Conservation (phyloP, 2,888 invertebrate genomes). For the Catocala sponsa region DNA sequence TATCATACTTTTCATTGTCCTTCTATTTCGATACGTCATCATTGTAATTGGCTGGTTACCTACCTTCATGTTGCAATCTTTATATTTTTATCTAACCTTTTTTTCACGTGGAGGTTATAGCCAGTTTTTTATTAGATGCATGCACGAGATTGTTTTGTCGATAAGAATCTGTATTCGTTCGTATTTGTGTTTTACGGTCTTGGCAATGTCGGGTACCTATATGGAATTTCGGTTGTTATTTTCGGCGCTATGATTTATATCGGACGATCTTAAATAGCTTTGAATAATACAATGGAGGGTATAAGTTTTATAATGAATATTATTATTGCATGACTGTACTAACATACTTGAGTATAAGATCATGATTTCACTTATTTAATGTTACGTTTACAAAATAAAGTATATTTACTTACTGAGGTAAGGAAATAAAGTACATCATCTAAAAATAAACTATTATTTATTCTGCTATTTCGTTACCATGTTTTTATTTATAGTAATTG, state of each 20-base stretch:
- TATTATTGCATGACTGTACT: no score
- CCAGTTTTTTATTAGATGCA: constrained; percentile 7
- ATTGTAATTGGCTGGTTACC: constrained; percentile 52
- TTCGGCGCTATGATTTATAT: constrained; percentile 4
- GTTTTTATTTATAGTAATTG: no score
- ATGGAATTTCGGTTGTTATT: constrained; percentile 5
- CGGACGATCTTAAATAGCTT: no score
- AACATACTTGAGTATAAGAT: no score
- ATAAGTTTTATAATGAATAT: no score
- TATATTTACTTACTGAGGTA: no score
- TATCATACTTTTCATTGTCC: constrained; percentile 41
- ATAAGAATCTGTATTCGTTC: constrained; percentile 2
- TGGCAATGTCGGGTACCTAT: not conserved
- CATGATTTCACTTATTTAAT: no score
- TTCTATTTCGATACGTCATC: constrained; percentile 54
- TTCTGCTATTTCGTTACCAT: no score
- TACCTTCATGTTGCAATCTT: constrained; percentile 52
- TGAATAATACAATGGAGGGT: no score
- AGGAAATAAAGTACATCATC: no score
- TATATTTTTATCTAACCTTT: constrained; percentile 42
- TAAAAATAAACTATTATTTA: no score
- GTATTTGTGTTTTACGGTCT: constrained; percentile 1
- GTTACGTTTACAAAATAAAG: no score
- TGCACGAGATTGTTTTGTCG: constrained; percentile 6
- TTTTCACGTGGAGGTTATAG: constrained; percentile 31